Conservation (phyloP, 1,140 invertebrate species). For the Neelides sp. region DNA sequence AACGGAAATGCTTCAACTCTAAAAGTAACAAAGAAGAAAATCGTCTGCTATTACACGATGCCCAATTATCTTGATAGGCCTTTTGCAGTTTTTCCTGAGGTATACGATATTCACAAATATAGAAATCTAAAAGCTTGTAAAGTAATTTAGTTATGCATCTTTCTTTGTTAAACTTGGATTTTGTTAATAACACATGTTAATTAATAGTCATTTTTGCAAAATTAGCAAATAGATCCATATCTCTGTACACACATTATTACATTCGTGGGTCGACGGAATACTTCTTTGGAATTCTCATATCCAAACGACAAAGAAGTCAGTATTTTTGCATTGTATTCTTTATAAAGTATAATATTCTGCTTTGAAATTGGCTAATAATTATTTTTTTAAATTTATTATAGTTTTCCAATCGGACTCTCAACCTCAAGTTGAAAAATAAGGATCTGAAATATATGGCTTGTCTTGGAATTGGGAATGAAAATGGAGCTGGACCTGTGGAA, state of each 20-base stretch:
- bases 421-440: constrained; percentile 50
- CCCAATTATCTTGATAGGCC: constrained; percentile 33
- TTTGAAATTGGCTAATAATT: too few relatives aligned
- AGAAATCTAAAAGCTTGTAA: neutral
- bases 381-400: constrained; percentile 16
- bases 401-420: constrained; percentile 42
- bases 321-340: neutral
- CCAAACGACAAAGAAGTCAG: neutral
- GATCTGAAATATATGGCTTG: constrained; percentile 61
- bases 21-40: too few relatives aligned
- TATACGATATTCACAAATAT: constrained; percentile 1
- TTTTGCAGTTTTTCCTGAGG: constrained; percentile 19
- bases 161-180: too few relatives aligned
- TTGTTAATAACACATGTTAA: too few relatives aligned
- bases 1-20: too few relatives aligned
- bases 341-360: neutral
- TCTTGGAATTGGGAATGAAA: constrained; percentile 50
- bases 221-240: constrained; percentile 45
- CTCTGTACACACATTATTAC: constrained; percentile 72
- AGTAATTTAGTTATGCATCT: neutral
- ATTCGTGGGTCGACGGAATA: constrained; percentile 53
- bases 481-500: constrained; percentile 42
- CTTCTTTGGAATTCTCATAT: constrained; percentile 35
- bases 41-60: constrained; percentile 55
- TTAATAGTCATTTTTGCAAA: too few relatives aligned